A percentile compares a stretch with the other conserved stretches of the same genome.
phyloP scores from a whole-genome alignment of 2,888 invertebrate genomes.

The Sesia bembeciformis region DNA sequence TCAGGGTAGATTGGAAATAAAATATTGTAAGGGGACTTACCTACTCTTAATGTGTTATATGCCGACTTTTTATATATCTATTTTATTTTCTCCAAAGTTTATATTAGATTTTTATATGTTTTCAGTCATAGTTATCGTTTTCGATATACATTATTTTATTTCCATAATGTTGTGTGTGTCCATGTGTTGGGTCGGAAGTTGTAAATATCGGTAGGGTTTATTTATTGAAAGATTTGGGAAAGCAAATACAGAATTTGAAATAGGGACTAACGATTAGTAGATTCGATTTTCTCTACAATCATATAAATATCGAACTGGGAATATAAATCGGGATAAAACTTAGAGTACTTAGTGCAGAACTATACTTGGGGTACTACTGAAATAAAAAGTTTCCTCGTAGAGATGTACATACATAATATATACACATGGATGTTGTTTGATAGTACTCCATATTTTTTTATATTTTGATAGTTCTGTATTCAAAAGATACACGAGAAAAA shows the following conservation, averaged over 20 bases:
- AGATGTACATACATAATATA: conserved; percentile 68
- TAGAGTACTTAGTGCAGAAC: conserved; percentile 62
- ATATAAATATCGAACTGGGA: conserved; percentile 52
- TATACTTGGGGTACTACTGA: conserved; percentile 62
- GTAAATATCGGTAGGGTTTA: conserved; percentile 68
- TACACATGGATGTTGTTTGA: conserved; percentile 73
- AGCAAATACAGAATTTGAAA: conserved; percentile 35
- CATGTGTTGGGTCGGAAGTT: conserved; percentile 67
- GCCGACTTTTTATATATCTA: conserved; percentile 40
- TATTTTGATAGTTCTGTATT: conserved; percentile 77
- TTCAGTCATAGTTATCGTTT: conserved; percentile 41
- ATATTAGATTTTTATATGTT: conserved; percentile 26
- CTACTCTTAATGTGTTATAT: conserved; percentile 40
- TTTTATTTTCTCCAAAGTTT: conserved; percentile 27
- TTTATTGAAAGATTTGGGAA: conserved; percentile 57
- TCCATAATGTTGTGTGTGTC: conserved; percentile 62
- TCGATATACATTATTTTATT: conserved; percentile 59
- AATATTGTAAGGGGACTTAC: conserved; percentile 56
- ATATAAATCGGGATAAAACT: conserved; percentile 45
- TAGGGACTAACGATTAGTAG: conserved; percentile 41
- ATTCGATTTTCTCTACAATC: conserved; percentile 43
- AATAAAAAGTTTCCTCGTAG: conserved; percentile 64
- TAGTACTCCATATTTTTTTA: conserved; percentile 75
- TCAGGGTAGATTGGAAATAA: conserved; percentile 71
- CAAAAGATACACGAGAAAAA: conserved; percentile 52